These are phyloP conservation scores for Cyrtorhinus lividipennis DNA, from an alignment of 1,140 invertebrate genomes.

Conservation along the genomic window DNA sequence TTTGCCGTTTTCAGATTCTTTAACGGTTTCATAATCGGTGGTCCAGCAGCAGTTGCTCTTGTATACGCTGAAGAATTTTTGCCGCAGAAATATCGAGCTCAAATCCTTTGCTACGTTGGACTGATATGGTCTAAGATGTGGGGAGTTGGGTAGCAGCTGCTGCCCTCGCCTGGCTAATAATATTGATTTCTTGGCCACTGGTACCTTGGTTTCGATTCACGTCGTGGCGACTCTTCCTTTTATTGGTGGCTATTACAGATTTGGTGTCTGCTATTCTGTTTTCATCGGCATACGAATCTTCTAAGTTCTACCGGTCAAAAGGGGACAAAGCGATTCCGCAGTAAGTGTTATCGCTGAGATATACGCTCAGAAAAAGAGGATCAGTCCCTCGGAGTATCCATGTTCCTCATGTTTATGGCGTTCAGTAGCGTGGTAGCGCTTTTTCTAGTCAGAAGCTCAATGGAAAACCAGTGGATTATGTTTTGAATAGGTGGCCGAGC, in stretches of 20 bases:
- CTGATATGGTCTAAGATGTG: slow-evolving; percentile 46
- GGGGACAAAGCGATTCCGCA: slow-evolving; percentile 42
- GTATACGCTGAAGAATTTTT: slow-evolving; percentile 47
- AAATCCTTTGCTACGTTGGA: slow-evolving; percentile 42
- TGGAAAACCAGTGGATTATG: no score
- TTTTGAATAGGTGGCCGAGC: no score
- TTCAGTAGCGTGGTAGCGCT: slow-evolving; percentile 11
- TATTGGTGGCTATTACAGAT: slow-evolving; percentile 39
- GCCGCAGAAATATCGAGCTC: slow-evolving; percentile 36
- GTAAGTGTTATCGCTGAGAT: slow-evolving; percentile 41
- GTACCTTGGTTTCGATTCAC: slow-evolving; percentile 31
- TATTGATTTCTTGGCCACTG: neutral
- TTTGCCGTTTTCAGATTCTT: slow-evolving; percentile 36
- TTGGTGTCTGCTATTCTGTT: slow-evolving; percentile 36
- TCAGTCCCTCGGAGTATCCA: slow-evolving; percentile 34
- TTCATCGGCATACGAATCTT: slow-evolving; percentile 52
- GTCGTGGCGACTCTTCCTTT: slow-evolving; percentile 49
- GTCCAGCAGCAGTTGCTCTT: slow-evolving; percentile 45
- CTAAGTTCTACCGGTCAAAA: slow-evolving; percentile 53
- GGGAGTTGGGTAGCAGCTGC: slow-evolving; percentile 43
- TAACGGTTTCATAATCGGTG: slow-evolving; percentile 38
- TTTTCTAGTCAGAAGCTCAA: slow-evolving; percentile 24
- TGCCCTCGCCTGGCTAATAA: slow-evolving; percentile 40
- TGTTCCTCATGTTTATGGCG: neutral
- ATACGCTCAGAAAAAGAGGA: slow-evolving; percentile 42